Conservation (phyloP, 2,113 vertebrate genomes). For the Larimichthys polyactis region DNA sequence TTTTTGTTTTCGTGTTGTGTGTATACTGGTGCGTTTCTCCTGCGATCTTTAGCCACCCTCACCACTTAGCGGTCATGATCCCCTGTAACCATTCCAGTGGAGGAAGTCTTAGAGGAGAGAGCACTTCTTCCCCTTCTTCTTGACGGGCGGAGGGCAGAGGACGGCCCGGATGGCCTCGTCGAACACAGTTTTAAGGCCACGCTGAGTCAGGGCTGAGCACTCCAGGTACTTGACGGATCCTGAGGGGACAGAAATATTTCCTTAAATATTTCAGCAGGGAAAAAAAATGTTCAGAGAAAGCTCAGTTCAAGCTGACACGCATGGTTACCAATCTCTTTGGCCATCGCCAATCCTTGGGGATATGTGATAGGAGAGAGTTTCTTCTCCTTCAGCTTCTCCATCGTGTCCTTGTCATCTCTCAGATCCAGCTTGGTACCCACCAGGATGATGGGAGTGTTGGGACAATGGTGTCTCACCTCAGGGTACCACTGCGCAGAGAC, state of each 20-base stretch:
- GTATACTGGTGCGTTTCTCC: constrained; percentile 70
- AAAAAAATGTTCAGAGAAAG: not conserved
- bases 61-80: constrained; percentile 76
- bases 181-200: constrained; percentile 98
- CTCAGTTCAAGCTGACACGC: not conserved
- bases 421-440: constrained; percentile 97
- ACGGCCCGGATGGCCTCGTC: constrained; percentile 98
- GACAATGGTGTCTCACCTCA: constrained; percentile 97
- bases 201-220: constrained; percentile 96
- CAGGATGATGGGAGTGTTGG: constrained; percentile 97
- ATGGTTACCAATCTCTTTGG: constrained; percentile 94
- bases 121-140: constrained; percentile 94
- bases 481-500: constrained; percentile 91
- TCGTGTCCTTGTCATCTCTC: constrained; percentile 97
- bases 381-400: constrained; percentile 98
- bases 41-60: constrained; percentile 55
- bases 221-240: constrained; percentile 97
- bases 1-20: constrained; percentile 37
- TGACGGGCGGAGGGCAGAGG: constrained; percentile 95
- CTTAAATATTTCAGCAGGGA: not conserved
- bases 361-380: constrained; percentile 97
- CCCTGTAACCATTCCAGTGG: constrained; percentile 57
- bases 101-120: constrained; percentile 87
- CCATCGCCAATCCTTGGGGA: constrained; percentile 97
- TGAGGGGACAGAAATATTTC: constrained; percentile 51